Base-by-base conservation (phyloP, 2,888 invertebrate species). In the Acleris holmiana region DNA sequence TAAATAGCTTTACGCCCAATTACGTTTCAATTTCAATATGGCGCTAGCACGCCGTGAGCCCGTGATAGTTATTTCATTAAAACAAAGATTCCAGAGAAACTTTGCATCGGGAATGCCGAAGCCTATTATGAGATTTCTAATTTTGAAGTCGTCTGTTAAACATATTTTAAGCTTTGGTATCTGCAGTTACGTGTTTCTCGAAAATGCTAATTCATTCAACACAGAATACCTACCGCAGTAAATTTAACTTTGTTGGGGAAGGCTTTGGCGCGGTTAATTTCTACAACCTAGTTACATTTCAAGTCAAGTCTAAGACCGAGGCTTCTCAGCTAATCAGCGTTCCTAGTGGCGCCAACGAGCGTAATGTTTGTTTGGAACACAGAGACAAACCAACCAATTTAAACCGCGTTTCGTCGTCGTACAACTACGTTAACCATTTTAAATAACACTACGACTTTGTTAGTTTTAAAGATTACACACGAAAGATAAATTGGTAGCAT, bases 1-100 rank as follows among this genome's bases (percentile, higher is more conserved):
- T 89, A 91, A 91, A 91, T 93, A 91, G 91, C 91, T 91, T 91
- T 85, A 90, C 91, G 88, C 91, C 86, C 91, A 91, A 92, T 93
- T 92, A 89, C 89, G 77, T 85, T 83, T 89, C 88, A 91, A 91
- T 85, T 83, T 89, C 88, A 91, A 91, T 91, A 84, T 82, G 86
- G 82, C 86, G 81, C 80, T 80, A 85, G 82, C 85, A 84, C 78
- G 83, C 79, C 76, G 73, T 78, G 79, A 84, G 77, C 83, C 79
- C 76, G 73, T 78, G 79, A 86, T 91, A 91, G 89, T 89, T 89
- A 86, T 89, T 87, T 89, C 86, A 89, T 91, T 89, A 88, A n/a
- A 84, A 84, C 84, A 85, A 84, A 84, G 87, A 86, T 88, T 83
- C 82, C 71, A 72, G 74, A 72, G 79, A 78, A 80, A 78, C 75